Conservation (phyloP, 2,888 invertebrate species). For the Tholera decimalis region DNA sequence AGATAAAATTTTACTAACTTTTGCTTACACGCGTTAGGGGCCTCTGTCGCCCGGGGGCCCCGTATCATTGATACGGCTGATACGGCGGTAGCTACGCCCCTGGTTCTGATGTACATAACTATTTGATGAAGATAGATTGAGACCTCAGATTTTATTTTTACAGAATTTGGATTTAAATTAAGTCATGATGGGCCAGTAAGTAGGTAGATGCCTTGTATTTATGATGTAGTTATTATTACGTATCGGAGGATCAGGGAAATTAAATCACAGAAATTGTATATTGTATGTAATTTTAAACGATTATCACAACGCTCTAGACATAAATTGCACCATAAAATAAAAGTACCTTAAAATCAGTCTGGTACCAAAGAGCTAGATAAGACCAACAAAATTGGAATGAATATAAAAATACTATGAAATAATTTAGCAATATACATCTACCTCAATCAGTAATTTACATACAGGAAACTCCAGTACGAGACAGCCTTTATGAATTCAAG, state of each 20-base stretch:
- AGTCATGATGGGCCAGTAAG: too few species aligned
- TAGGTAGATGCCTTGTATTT: too few species aligned
- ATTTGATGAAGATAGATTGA: too few species aligned
- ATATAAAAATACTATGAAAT: constrained; percentile 91
- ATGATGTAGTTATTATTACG: neutral
- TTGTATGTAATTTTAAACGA: constrained; percentile 90
- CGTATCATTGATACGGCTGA: too few species aligned
- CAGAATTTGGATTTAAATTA: too few species aligned
- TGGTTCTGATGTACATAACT: too few species aligned
- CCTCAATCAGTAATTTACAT: constrained; percentile 82
- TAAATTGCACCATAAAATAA: constrained; percentile 91
- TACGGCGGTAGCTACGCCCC: too few species aligned
- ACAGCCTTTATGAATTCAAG: constrained; percentile 85
- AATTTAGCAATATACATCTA: constrained; percentile 89
- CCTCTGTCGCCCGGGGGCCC: too few species aligned
- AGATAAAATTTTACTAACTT: too few species aligned
- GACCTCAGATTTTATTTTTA: too few species aligned
- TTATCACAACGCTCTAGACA: constrained; percentile 92
- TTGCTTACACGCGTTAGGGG: too few species aligned
- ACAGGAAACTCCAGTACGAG: constrained; percentile 85
- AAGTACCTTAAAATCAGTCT: constrained; percentile 91
- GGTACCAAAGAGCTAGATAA: constrained; percentile 89
- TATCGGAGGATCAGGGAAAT: too few species aligned
- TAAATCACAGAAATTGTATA: constrained; percentile 80
- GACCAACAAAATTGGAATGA: constrained; percentile 88